Conservation (phyloP, 2,797 vertebrate species). For the Dryobates pubescens region DNA sequence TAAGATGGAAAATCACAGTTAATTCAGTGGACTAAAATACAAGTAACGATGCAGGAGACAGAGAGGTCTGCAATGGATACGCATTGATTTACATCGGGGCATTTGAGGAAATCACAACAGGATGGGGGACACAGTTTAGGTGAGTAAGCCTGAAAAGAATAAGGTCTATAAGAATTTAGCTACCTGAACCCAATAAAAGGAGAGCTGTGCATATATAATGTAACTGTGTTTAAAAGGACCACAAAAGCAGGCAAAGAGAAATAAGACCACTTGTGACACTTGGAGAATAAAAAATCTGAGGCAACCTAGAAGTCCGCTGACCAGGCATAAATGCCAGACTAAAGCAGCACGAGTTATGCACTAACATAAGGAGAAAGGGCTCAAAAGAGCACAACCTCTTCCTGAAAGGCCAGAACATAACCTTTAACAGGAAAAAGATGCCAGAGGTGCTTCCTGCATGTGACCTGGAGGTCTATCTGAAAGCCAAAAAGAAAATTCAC, state of each 20-base stretch:
- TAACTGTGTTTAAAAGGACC: not conserved
- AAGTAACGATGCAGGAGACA: not conserved
- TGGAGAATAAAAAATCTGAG: not conserved
- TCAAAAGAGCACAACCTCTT: not conserved
- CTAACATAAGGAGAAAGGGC: not conserved
- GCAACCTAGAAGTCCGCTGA: not conserved
- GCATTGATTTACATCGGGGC: not conserved
- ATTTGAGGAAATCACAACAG: not conserved
- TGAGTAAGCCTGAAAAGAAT: not conserved
- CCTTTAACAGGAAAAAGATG: conserved; percentile 7
- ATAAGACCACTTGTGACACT: not conserved
- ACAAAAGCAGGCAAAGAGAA: not conserved
- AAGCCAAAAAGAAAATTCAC: not conserved
- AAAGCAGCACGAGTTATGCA: not conserved
- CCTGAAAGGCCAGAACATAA: conserved; percentile 38
- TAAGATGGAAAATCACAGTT: not conserved
- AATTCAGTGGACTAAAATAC: not conserved
- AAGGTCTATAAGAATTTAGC: not conserved
- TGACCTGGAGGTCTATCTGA: not conserved
- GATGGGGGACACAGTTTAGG: not conserved
- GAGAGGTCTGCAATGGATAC: not conserved
- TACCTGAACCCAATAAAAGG: not conserved
- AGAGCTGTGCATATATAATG: not conserved
- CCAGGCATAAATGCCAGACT: not conserved
- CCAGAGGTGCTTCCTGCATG: not conserved